A percentile compares a stretch with the other conserved stretches of the same genome.
Conservation (phyloP, 2,113 vertebrate genomes). For the Equus quagga region DNA sequence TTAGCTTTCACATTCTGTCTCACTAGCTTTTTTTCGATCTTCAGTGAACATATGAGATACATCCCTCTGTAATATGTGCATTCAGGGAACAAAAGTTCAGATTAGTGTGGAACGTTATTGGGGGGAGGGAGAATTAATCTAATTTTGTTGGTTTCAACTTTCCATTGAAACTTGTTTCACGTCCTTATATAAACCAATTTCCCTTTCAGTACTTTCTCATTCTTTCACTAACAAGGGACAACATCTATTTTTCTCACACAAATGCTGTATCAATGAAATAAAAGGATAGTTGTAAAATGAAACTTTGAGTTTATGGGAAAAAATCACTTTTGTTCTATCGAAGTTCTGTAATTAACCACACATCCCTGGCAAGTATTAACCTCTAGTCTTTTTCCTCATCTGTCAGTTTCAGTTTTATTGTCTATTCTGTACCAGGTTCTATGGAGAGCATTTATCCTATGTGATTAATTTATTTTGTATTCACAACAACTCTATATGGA, state of each 20-base stretch:
- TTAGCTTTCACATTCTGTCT: constrained; percentile 3
- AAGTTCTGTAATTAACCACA: neutral
- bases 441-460: neutral
- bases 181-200: neutral
- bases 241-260: neutral
- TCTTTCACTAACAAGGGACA: neutral
- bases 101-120: neutral
- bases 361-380: neutral
- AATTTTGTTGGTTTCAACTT: constrained; percentile 15
- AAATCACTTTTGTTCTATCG: neutral
- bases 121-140: neutral
- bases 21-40: neutral
- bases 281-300: neutral
- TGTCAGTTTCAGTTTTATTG: neutral
- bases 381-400: constrained; percentile 10
- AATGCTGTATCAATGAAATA: neutral
- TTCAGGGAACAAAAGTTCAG: neutral
- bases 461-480: neutral
- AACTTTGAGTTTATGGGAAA: neutral
- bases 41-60: neutral
- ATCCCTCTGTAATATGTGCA: neutral
- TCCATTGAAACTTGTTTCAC: constrained; percentile 3
- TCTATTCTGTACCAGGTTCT: constrained; percentile 6
- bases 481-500: neutral
- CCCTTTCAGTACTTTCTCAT: neutral